Base-by-base conservation (phyloP, 2,888 invertebrate species). In the Parnassius orleans region DNA sequence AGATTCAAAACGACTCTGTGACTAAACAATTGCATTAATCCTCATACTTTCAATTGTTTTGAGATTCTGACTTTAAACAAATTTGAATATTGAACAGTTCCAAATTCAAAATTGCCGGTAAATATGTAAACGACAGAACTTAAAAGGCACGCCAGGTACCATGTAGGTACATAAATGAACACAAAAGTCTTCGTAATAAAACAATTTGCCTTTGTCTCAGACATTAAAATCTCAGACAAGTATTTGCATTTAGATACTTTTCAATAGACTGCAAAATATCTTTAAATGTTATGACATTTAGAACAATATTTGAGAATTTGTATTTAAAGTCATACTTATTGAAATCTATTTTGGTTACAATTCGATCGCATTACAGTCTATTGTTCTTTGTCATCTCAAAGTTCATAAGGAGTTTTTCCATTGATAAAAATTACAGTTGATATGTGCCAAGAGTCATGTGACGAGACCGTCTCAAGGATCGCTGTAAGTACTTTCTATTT, bases 401-500 rank as follows among this genome's bases (percentile, higher is more conserved):
- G 9, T 19, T 19, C 12, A 15, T n/a, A 62, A 62, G 44, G 53
- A 47, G 19, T 41, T 57, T 61, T 62, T 48, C 33, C 14, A 54
- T 33, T 53, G 43, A 19, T 54, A 46, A 33, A 24, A 57, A 59
- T n/a, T 59, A 19, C 46, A 41, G 42, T 59, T 55, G 59, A 59
- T 48, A 63, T 59, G 46, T 59, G 63, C 63, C 63, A 63, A 63
- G 48, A 48, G 63, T 59, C 59, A 46, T 33, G 15, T 59, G 55
- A 55, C 54, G 48, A 9, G 53, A 50, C 15, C 15, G 59, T 63
- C 56, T 63, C 63, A 63, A 59, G 63, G 56, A 56, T 62, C 50
- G 33, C 44, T 62, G 19, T 61, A 53, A 62, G 54, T 58, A 47
- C 63, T 63, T 63, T 63, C 63, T 63, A 58, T 47, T 33, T 59